These are phyloP conservation scores for Adrianichthys oophorus DNA, from an alignment of 2,797 vertebrate genomes.

Conservation along the genomic window DNA sequence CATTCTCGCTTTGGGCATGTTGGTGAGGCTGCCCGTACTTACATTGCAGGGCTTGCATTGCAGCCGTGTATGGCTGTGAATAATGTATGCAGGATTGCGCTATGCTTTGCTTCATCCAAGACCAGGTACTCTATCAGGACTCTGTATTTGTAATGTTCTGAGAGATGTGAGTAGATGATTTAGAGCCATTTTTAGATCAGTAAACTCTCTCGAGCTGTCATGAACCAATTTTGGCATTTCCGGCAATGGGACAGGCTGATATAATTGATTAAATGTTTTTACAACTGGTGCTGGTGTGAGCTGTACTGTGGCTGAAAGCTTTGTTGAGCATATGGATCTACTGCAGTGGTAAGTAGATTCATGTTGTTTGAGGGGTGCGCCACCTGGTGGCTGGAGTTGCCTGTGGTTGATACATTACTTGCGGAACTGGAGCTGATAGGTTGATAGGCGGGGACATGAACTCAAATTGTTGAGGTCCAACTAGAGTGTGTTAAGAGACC, in stretches of 20 bases:
- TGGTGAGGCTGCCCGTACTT: constrained; percentile 1
- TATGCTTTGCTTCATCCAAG: background rate
- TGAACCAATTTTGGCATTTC: constrained; percentile 7
- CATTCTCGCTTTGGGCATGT: background rate
- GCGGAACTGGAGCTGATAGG: too few species aligned
- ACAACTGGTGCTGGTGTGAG: too few species aligned
- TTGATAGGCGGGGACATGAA: too few species aligned
- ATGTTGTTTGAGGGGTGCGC: too few species aligned
- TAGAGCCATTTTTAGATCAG: background rate
- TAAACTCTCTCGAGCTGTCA: constrained; percentile 1
- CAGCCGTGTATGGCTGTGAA: background rate
- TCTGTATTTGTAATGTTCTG: background rate
- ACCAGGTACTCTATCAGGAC: background rate
- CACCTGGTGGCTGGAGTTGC: too few species aligned
- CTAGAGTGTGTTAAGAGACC: too few species aligned
- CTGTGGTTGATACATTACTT: too few species aligned
- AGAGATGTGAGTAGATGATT: constrained; percentile 1
- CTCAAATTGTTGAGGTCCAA: too few species aligned
- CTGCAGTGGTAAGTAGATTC: too few species aligned
- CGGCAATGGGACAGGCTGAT: constrained; percentile 18
- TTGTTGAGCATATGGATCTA: too few species aligned
- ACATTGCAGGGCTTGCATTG: background rate
- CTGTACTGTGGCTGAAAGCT: too few species aligned
- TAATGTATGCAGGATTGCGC: background rate
- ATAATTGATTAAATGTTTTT: too few species aligned